Evolutionary conservation across 23 tunicate genomes (phyloP).

Genomic region (Clavelina lepadiformis): DNA sequence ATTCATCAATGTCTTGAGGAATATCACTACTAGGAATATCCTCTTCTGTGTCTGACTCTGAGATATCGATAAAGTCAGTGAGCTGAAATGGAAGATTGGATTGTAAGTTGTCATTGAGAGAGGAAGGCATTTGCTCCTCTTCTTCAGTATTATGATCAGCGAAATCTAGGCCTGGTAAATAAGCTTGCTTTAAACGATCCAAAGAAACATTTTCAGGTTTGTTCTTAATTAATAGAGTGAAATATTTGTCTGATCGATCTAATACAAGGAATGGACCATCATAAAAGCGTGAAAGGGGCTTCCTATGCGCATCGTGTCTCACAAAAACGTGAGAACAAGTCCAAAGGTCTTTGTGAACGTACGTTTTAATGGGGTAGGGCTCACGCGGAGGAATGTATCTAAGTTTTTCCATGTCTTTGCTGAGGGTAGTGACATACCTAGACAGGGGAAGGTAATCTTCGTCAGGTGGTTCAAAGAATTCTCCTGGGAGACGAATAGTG

Average conservation of each 20-base stretch:
- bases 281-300: slow-evolving; percentile 21
- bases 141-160: not conserved
- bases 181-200: slow-evolving; percentile 32
- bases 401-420: not conserved
- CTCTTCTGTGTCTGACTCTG: too few species aligned
- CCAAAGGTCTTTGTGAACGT: not conserved
- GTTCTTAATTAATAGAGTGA: slow-evolving; percentile 2
- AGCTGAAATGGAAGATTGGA: too few species aligned
- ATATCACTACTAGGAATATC: too few species aligned
- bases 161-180: too few species aligned
- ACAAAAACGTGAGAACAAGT: slow-evolving; percentile 20
- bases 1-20: too few species aligned
- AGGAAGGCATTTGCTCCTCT: not conserved
- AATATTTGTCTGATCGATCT: slow-evolving; percentile 10
- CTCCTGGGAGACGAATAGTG: slow-evolving; percentile 16
- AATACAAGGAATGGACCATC: slow-evolving; percentile 20
- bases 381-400: not conserved
- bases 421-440: not conserved
- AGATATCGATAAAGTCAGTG: too few species aligned
- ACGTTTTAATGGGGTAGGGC: not conserved
- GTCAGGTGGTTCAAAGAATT: slow-evolving; percentile 10
- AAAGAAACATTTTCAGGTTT: slow-evolving; percentile 18
- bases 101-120: not conserved
- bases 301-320: slow-evolving; percentile 7
- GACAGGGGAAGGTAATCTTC: not conserved